Evolutionary conservation across 2,888 invertebrate genomes (phyloP), one percentile per base, ranked within the genome.

Genomic region (Pterostichus niger): DNA sequence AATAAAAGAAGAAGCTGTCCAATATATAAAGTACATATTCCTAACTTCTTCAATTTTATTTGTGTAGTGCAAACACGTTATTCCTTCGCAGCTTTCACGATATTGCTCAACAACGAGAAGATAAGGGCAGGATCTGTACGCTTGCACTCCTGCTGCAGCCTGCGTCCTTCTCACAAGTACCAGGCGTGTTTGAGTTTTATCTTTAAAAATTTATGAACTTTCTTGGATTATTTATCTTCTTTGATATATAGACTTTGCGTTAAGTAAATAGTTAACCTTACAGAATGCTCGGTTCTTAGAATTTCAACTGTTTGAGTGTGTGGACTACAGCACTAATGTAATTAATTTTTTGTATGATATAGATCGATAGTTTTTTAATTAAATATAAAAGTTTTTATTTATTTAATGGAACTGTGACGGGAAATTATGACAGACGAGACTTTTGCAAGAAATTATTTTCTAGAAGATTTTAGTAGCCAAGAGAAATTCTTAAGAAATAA

Each of bases 201-300:
- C 77, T 56, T 77, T 77, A 77, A 77, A 77, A 77, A 77, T 77
- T 52, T 77, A 77, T 77, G 77, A 56, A 56, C 35, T 77, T 77
- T 35, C 13, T 40, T 77, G 40, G 56, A 59, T 77, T 77, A 77
- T 77, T 77, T 77, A 77, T 56, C 77, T 77, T 77, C 15, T 56
- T 40, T 54, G 56, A 77, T 77, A 75, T 75, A 75, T 75, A 77
- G 56, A 54, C 77, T 77, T 54, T 24, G 44, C 46, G 13, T 11
- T 46, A 73, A 73, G 46, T 73, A 73, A 17, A 46, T 40, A 68
- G 68, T 68, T 68, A 46, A 64, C 17, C 73, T 46, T 46, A 44
- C 46, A 15, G 35, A 35, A 33, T 64, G 40, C 13, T 64, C 17
- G 35, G 9, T 56, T 17, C 56, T 10, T 15, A 49, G 49, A 49